These are phyloP conservation scores for Whitmania pigra DNA, from an alignment of 1,140 invertebrate genomes.

Conservation along the genomic window DNA sequence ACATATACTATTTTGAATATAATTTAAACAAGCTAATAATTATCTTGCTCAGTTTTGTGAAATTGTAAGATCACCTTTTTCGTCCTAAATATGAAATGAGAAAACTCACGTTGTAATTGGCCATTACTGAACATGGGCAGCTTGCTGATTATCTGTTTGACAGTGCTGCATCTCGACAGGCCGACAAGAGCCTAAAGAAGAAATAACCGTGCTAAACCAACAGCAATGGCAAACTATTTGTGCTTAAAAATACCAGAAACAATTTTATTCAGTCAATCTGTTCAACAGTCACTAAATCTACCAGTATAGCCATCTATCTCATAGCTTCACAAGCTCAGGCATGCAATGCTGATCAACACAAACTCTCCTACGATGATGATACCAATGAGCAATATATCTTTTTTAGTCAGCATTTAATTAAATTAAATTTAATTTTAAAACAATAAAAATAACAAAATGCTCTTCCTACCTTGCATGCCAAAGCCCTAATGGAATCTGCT, in stretches of 20 bases:
- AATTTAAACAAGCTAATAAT: no score
- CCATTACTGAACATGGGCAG: slow-evolving; percentile 83
- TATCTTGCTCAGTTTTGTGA: no score
- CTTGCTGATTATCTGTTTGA: slow-evolving; percentile 87
- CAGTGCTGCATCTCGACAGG: slow-evolving; percentile 73
- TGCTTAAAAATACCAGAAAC: slow-evolving; percentile 9
- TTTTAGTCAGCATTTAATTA: no score
- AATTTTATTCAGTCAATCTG: not conserved
- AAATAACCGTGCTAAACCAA: slow-evolving; percentile 11
- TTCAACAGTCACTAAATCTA: no score
- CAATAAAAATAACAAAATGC: no score
- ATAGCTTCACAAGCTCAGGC: not conserved
- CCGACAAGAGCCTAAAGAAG: slow-evolving; percentile 72
- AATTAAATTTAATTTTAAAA: no score
- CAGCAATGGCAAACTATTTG: not conserved
- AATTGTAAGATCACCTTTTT: no score
- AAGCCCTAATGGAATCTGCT: slow-evolving; percentile 77
- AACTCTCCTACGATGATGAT: no score
- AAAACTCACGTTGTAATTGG: slow-evolving; percentile 63
- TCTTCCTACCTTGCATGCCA: slow-evolving; percentile 57
- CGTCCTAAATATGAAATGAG: no score
- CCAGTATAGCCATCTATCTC: no score
- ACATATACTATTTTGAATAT: no score
- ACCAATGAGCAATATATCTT: no score
- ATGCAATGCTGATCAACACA: slow-evolving; percentile 8